Percentiles rank a stretch among this genome's conserved stretches.
Conservation (phyloP, 1,140 invertebrate genomes). For the Hycleus phaleratus region DNA sequence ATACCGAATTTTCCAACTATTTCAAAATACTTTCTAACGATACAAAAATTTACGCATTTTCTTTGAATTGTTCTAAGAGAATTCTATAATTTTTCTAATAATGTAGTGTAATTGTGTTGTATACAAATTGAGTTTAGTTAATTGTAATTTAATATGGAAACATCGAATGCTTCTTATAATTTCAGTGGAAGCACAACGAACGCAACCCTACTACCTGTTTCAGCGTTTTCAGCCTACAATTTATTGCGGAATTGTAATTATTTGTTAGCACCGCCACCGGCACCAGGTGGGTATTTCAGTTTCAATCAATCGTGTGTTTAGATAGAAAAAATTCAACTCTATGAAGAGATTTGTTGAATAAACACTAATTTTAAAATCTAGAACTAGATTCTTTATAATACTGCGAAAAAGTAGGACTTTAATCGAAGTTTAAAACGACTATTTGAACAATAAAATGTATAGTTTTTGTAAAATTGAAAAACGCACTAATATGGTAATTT, state of each 20-base stretch:
- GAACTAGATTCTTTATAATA: too few relatives aligned
- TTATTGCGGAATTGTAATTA: constrained; percentile 38
- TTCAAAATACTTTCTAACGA: too few relatives aligned
- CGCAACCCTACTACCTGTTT: constrained; percentile 20
- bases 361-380: too few relatives aligned
- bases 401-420: too few relatives aligned
- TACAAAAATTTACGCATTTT: too few relatives aligned
- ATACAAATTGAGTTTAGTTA: not conserved
- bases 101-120: constrained; percentile 3
- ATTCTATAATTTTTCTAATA: not conserved
- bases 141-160: constrained; percentile 18
- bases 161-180: constrained; percentile 15
- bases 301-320: not conserved
- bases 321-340: too few relatives aligned
- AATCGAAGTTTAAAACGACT: too few relatives aligned
- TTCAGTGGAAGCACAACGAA: constrained; percentile 13
- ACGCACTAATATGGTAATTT: not conserved
- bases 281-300: constrained; percentile 25
- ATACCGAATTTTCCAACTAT: not conserved
- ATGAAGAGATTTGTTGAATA: too few relatives aligned
- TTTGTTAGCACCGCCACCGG: constrained; percentile 24
- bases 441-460: too few relatives aligned
- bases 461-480: not conserved
- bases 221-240: constrained; percentile 36
- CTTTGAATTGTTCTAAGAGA: too few relatives aligned